These are phyloP conservation scores for Cydia strobilella DNA, from an alignment of 1,140 invertebrate species.

Conservation along the genomic window DNA sequence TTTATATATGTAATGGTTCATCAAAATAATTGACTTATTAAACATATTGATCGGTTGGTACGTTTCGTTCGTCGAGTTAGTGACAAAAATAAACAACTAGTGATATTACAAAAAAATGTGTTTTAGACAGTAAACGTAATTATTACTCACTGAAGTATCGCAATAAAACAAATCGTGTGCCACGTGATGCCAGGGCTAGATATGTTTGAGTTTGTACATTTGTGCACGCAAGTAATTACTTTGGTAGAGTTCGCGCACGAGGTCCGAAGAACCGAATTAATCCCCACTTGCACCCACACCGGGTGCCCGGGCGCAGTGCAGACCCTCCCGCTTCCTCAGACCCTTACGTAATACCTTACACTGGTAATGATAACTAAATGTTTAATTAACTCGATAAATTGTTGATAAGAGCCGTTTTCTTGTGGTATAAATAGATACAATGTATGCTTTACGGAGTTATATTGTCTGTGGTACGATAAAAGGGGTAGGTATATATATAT, in stretches of 20 bases:
- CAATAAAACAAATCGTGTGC: conserved; percentile 22
- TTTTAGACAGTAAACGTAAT: neutral
- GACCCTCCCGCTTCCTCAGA: too few species aligned
- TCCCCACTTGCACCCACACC: too few species aligned
- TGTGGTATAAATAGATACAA: conserved; percentile 4
- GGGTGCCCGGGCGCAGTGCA: too few species aligned
- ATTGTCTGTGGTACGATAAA: conserved; percentile 6
- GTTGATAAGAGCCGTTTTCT: conserved; percentile 40
- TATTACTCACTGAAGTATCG: conserved; percentile 13
- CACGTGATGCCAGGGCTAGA: neutral
- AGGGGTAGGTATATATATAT: conserved; percentile 3
- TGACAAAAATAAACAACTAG: neutral
- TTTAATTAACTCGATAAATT: conserved; percentile 42
- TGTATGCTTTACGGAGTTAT: too few species aligned
- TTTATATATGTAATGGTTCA: neutral
- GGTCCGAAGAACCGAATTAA: too few species aligned
- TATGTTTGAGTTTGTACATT: neutral
- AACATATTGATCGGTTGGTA: neutral
- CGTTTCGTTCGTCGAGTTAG: neutral
- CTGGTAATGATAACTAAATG: conserved; percentile 39
- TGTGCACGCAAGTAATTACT: conserved; percentile 7
- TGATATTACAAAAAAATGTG: neutral
- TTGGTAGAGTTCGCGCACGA: neutral
- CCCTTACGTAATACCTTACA: neutral
- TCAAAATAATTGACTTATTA: neutral